These are phyloP conservation scores for Bombus difficillimus DNA, from an alignment of 1,140 invertebrate genomes.

Conservation along the genomic window DNA sequence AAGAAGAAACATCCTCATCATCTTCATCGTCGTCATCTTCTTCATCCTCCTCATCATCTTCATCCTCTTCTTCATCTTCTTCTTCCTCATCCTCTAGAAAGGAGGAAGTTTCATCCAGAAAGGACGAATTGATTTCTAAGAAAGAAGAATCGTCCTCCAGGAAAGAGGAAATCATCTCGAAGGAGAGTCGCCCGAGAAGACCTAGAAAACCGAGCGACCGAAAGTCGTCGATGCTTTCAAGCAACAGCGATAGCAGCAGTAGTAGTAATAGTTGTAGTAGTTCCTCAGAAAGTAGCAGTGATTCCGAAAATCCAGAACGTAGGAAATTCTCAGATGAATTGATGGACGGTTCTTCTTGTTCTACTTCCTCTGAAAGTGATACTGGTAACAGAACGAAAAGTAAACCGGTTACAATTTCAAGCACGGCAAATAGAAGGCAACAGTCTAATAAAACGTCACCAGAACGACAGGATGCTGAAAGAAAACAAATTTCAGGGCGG, in stretches of 20 bases:
- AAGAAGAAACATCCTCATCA: conserved; percentile 64
- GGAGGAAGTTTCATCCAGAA: conserved; percentile 71
- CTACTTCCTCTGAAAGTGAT: conserved; percentile 79
- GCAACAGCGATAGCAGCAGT: conserved; percentile 62
- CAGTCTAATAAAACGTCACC: conserved; percentile 40
- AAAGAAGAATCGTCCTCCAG: conserved; percentile 65
- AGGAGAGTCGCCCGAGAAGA: conserved; percentile 71
- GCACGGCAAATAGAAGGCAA: conserved; percentile 20
- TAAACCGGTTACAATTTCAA: conserved; percentile 26
- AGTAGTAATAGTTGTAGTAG: conserved; percentile 77
- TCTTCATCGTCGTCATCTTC: conserved; percentile 38
- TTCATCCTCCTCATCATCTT: conserved; percentile 33
- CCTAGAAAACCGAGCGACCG: conserved; percentile 68
- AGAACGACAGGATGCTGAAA: conserved; percentile 61
- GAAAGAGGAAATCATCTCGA: conserved; percentile 70
- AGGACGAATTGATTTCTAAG: conserved; percentile 68
- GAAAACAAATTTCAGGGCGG: conserved; percentile 78
- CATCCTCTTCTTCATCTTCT: conserved; percentile 30
- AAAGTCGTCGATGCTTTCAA: conserved; percentile 39
- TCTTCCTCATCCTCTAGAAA: conserved; percentile 55
- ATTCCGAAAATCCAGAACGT: conserved; percentile 73
- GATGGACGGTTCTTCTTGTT: conserved; percentile 75
- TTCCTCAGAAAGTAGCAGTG: conserved; percentile 79
- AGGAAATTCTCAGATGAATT: conserved; percentile 43
- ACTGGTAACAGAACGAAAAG: conserved; percentile 55